A percentile compares a stretch with the other conserved stretches of the same genome.
These are phyloP conservation scores for Ceratosolen fusciceps DNA, from an alignment of 1,140 invertebrate genomes.

Conservation along the genomic window DNA sequence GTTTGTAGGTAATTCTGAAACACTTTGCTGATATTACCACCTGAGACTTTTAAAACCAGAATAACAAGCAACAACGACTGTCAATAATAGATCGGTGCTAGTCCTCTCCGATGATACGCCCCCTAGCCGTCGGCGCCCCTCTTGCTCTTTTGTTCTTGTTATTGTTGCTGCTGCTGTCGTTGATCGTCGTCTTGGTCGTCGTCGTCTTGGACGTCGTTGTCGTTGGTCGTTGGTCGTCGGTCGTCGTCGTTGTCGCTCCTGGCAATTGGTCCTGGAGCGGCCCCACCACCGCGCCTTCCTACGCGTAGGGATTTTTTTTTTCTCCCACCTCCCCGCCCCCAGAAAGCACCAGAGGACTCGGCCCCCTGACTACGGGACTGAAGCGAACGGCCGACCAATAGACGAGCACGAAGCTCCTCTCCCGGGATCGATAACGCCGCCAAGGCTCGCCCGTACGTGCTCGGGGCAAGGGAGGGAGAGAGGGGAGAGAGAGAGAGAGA, in stretches of 20 bases:
- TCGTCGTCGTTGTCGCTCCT: neutral
- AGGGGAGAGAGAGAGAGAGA: no score
- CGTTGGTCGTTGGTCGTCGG: neutral
- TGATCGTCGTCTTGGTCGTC: neutral
- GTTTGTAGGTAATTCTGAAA: slow-evolving; percentile 49
- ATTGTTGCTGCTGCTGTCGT: neutral
- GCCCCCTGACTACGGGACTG: no score
- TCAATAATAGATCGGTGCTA: neutral
- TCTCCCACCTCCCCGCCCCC: no score
- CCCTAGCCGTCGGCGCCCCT: slow-evolving; percentile 6
- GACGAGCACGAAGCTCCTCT: neutral
- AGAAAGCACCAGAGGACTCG: no score
- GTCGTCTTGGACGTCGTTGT: neutral
- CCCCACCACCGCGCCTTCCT: no score
- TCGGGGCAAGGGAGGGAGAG: no score
- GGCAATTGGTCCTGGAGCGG: neutral
- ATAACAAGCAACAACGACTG: neutral
- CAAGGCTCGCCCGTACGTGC: no score
- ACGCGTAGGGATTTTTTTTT: slow-evolving; percentile 23
- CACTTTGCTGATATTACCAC: slow-evolving; percentile 45
- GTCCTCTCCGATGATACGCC: slow-evolving; percentile 24
- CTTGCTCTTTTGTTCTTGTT: neutral
- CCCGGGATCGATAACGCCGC: neutral
- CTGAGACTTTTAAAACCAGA: slow-evolving; percentile 4
- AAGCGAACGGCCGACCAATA: neutral